Percentiles rank a stretch among this genome's conserved stretches.
Conservation (phyloP, 2,797 vertebrate genomes). For the Falco novaeseelandiae region DNA sequence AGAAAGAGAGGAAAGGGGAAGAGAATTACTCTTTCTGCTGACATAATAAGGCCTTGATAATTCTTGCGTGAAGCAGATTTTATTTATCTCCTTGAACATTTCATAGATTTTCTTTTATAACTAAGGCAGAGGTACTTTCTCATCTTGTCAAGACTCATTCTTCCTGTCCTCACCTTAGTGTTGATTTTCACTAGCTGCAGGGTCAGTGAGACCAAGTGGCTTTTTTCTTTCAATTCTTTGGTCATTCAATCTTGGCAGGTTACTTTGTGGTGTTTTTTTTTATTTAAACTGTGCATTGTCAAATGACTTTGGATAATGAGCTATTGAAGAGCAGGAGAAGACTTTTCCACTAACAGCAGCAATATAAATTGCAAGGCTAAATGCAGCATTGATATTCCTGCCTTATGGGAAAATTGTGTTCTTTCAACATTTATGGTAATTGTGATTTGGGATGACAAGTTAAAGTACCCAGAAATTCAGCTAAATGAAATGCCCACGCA, state of each 20-base stretch:
- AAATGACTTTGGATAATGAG: slow-evolving; percentile 46
- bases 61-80: slow-evolving; percentile 66
- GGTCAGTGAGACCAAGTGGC: not conserved
- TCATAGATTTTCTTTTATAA: slow-evolving; percentile 61
- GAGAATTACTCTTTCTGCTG: slow-evolving; percentile 32
- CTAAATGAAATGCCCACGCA: not conserved
- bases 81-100: slow-evolving; percentile 56
- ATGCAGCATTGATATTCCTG: not conserved
- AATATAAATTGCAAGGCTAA: slow-evolving; percentile 22
- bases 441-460: not conserved
- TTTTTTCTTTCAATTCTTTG: slow-evolving; percentile 7
- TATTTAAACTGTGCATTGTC: not conserved
- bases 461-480: not conserved
- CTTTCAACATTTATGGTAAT: not conserved
- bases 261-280: not conserved
- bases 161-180: slow-evolving; percentile 16
- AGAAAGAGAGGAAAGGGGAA: not conserved
- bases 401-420: not conserved
- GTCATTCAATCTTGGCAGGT: not conserved
- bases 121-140: slow-evolving; percentile 49
- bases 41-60: slow-evolving; percentile 46
- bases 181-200: slow-evolving; percentile 45
- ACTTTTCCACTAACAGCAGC: not conserved
- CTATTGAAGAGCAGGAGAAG: slow-evolving; percentile 19
- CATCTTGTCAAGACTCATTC: slow-evolving; percentile 60